Evolutionary conservation across 2,113 vertebrate genomes (phyloP).

Genomic region (Catagonus wagneri): DNA sequence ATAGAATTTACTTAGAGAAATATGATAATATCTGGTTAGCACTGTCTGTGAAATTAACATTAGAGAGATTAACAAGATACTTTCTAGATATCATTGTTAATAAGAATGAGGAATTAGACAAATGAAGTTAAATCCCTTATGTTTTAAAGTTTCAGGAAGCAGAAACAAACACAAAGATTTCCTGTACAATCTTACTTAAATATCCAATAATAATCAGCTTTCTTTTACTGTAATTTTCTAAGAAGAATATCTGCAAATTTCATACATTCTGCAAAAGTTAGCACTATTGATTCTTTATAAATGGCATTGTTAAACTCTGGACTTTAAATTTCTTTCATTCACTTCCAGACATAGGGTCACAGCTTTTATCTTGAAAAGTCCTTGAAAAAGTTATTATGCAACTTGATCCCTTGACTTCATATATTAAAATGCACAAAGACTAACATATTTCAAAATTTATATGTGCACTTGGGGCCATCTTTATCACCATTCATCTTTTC

Average conservation of each 20-base stretch:
- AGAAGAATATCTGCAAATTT: constrained; percentile 67
- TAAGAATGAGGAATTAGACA: constrained; percentile 74
- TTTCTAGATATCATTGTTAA: constrained; percentile 77
- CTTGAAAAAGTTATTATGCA: not conserved
- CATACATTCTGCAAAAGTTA: constrained; percentile 72
- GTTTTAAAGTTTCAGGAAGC: constrained; percentile 81
- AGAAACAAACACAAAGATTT: constrained; percentile 77
- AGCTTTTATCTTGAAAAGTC: not conserved
- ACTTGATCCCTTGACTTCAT: not conserved
- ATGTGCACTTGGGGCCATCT: not conserved
- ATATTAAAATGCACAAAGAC: not conserved
- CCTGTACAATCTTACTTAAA: constrained; percentile 46
- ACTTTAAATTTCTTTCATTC: not conserved
- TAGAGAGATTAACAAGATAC: constrained; percentile 77
- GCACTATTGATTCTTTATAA: constrained; percentile 72
- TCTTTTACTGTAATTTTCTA: constrained; percentile 73
- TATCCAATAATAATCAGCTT: constrained; percentile 76
- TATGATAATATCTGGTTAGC: constrained; percentile 71
- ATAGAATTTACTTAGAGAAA: constrained; percentile 81
- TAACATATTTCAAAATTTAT: not conserved
- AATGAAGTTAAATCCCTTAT: constrained; percentile 79
- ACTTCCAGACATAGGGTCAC: not conserved
- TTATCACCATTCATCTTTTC: not conserved
- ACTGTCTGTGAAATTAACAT: constrained; percentile 72
- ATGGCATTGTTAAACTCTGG: not conserved